phyloP scores from a whole-genome alignment of 1,140 invertebrate species.

The Drosophila malerkotliana region DNA sequence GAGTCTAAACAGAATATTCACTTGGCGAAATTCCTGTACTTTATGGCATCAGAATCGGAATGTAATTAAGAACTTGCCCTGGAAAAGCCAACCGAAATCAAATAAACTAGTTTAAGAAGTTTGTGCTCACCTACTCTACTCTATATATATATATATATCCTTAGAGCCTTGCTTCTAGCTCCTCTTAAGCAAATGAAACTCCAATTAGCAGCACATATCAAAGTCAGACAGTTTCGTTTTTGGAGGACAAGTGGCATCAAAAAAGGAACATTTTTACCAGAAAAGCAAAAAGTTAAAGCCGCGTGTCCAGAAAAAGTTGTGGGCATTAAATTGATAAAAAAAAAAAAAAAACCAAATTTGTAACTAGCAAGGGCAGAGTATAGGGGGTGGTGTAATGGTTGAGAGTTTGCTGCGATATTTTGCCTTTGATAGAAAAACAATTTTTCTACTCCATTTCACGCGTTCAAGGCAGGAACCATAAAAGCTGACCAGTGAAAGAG shows the following conservation, averaged over 20 bases:
- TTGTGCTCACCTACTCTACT: background rate
- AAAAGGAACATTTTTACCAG: background rate
- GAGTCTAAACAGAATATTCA: background rate
- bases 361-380: background rate
- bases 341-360: slow-evolving; percentile 5
- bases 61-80: slow-evolving; percentile 39
- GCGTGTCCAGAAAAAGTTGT: slow-evolving; percentile 65
- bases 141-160: too few relatives aligned
- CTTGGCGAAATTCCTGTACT: background rate
- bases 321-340: slow-evolving; percentile 70
- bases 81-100: slow-evolving; percentile 18
- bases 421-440: slow-evolving; percentile 81
- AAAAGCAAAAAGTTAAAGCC: slow-evolving; percentile 62
- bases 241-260: slow-evolving; percentile 30
- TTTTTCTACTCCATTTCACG: slow-evolving; percentile 82
- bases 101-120: slow-evolving; percentile 16
- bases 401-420: slow-evolving; percentile 70
- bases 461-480: slow-evolving; percentile 67
- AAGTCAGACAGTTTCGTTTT: slow-evolving; percentile 46
- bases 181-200: slow-evolving; percentile 51
- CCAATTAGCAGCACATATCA: slow-evolving; percentile 74
- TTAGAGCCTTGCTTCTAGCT: background rate
- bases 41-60: background rate
- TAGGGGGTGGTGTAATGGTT: slow-evolving; percentile 15
- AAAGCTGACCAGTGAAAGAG: slow-evolving; percentile 8